A percentile compares a stretch with the other conserved stretches of the same genome.
phyloP scores from a whole-genome alignment of 2,113 vertebrate genomes.

The Hippoglossus stenolepis region DNA sequence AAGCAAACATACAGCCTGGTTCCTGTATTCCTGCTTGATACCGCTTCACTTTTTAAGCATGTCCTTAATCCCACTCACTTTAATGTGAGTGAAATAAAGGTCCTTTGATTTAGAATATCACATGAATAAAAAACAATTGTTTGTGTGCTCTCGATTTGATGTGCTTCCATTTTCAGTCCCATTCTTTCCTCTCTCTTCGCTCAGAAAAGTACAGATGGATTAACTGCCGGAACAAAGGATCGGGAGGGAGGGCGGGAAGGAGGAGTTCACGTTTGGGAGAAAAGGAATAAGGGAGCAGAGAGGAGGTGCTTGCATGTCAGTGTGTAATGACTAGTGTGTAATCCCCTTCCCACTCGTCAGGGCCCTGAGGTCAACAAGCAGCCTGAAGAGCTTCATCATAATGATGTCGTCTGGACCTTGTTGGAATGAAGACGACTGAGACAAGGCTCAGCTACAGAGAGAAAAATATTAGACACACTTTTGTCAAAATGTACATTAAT shows the following conservation, averaged over 20 bases:
- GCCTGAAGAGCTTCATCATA: slow-evolving; percentile 10
- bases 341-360: slow-evolving; percentile 16
- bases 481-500: too few species aligned
- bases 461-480: not conserved
- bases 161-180: not conserved
- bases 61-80: not conserved
- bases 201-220: not conserved
- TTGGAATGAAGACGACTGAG: too few species aligned
- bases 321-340: slow-evolving; percentile 20
- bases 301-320: slow-evolving; percentile 22
- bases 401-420: slow-evolving; percentile 3
- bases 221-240: slow-evolving; percentile 30
- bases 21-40: not conserved
- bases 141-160: not conserved
- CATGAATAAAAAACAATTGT: not conserved
- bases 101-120: not conserved
- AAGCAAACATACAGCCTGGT: slow-evolving; percentile 6
- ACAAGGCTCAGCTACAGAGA: not conserved
- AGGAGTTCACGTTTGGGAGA: slow-evolving; percentile 22
- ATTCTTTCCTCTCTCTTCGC: not conserved
- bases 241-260: not conserved
- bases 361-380: slow-evolving; percentile 34
- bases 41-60: not conserved
- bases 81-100: not conserved
- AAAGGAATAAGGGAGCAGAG: not conserved